Evolutionary conservation across 2,888 invertebrate genomes (phyloP), one percentile per base, ranked within the genome.

Genomic region (Xestia ashworthii): DNA sequence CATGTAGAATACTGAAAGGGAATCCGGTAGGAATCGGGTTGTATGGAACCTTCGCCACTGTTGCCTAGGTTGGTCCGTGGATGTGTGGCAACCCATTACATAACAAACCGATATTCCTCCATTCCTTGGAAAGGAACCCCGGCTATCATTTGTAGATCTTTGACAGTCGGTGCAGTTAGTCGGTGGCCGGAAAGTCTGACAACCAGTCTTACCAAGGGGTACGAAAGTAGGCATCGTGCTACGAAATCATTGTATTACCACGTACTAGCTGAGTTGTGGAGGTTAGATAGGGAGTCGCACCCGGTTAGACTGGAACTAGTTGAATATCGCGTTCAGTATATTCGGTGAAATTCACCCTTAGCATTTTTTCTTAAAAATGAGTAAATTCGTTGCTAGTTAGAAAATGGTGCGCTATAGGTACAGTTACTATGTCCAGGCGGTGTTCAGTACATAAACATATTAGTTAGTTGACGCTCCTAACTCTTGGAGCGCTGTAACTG

Each of bases 371-470:
- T 50, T 22, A 53, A 22, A 22, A 22, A 53, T 53, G 22, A 14
- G 14, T 25, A 14, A 58, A 25, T 25, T 25, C 32, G 38, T 62
- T 38, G 19, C 38, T 38, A 19, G 38, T 11, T 22, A 38, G 11
- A 62, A 62, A 38, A 38, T 62, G 3, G 14, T 44, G 32, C 1
- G 8, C 38, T 64, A 69, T 55, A 62, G 1, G 5, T 16, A 55
- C 11, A 69, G 32, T 58, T 16, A 3, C 70, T 70, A 8, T 44
- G 16, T 32, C 11, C 25, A 67, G 67, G 5, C 70, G 55, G 8
- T 44, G 16, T 32, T 6, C 25, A 67, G 67, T 41, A 55, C 46
- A 46, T 38, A 38, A 58, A 55, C 74, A 71, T 58, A 70, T 74
- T 58, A 70, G 55, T 58, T n/a, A 64, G 64, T 71, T 41, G n/a